phyloP scores from a whole-genome alignment of 2,888 invertebrate genomes.

The Nephrotoma flavescens region DNA sequence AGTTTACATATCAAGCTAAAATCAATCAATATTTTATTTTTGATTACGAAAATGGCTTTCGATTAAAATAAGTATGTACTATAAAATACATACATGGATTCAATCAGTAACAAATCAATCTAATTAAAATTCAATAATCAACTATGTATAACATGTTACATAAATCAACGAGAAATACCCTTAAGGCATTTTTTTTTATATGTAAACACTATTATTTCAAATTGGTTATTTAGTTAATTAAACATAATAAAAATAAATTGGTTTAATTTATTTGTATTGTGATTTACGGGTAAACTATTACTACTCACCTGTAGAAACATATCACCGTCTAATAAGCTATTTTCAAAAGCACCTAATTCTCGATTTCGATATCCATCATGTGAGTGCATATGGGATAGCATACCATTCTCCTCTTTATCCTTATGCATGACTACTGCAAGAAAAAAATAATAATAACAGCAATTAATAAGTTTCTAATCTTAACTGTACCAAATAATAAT shows the following conservation, averaged over 20 bases:
- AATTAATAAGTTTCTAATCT: not conserved
- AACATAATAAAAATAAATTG: not conserved
- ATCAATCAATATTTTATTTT: not conserved
- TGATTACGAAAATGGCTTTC: not conserved
- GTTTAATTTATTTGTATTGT: not conserved
- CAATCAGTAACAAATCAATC: not conserved
- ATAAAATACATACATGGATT: not conserved
- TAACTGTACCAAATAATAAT: not conserved
- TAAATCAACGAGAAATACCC: not conserved
- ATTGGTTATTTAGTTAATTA: not conserved
- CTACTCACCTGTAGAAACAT: conserved; percentile 80
- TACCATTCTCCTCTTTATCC: conserved; percentile 75
- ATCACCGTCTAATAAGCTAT: conserved; percentile 82
- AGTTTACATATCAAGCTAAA: not conserved
- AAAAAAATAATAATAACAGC: conserved; percentile 7
- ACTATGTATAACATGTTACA: not conserved
- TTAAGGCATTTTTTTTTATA: not conserved
- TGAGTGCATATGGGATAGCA: conserved; percentile 46
- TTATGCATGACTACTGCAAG: conserved; percentile 82
- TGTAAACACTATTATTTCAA: not conserved
- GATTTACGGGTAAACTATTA: conserved; percentile 13
- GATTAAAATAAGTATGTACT: not conserved
- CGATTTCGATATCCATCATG: conserved; percentile 46
- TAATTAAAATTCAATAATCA: not conserved
- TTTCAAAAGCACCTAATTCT: conserved; percentile 75